A percentile compares a stretch with the other conserved stretches of the same genome.
Conservation (phyloP, 2,888 invertebrate genomes). For the Lasioglossum villosulum region DNA sequence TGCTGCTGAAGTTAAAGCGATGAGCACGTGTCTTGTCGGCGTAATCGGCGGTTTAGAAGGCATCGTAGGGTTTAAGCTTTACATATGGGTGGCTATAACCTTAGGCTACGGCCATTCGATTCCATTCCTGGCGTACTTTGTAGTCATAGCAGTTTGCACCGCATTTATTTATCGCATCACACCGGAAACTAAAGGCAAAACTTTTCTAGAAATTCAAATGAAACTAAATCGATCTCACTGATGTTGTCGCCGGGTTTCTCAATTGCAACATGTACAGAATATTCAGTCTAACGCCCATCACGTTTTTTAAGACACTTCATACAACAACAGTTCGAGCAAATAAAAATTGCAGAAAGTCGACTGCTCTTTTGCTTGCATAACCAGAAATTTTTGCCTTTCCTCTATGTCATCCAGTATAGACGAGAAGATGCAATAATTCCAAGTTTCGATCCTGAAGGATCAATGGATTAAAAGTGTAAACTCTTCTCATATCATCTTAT, state of each 20-base stretch:
- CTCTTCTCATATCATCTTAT: no score
- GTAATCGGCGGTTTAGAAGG: conserved; percentile 60
- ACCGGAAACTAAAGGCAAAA: conserved; percentile 78
- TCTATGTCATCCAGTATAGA: no score
- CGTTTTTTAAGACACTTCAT: no score
- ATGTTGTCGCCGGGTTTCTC: neutral
- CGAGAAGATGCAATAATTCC: no score
- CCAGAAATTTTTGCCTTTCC: no score
- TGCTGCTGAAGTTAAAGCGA: conserved; percentile 72
- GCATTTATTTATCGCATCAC: conserved; percentile 55
- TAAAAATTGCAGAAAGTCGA: no score
- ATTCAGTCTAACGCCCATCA: neutral
- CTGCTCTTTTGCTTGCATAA: no score
- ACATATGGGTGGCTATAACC: conserved; percentile 68
- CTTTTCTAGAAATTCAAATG: conserved; percentile 73
- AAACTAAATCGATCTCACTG: conserved; percentile 51
- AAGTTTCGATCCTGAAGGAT: no score
- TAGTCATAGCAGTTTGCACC: conserved; percentile 59
- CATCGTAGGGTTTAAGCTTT: conserved; percentile 66
- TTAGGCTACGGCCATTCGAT: conserved; percentile 71
- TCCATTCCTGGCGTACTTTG: conserved; percentile 68
- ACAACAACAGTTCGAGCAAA: no score
- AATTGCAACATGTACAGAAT: neutral
- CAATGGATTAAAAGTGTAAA: no score
- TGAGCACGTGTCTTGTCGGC: conserved; percentile 64